These are phyloP conservation scores for Prinia subflava DNA, from an alignment of 2,113 vertebrate genomes.

Conservation along the genomic window DNA sequence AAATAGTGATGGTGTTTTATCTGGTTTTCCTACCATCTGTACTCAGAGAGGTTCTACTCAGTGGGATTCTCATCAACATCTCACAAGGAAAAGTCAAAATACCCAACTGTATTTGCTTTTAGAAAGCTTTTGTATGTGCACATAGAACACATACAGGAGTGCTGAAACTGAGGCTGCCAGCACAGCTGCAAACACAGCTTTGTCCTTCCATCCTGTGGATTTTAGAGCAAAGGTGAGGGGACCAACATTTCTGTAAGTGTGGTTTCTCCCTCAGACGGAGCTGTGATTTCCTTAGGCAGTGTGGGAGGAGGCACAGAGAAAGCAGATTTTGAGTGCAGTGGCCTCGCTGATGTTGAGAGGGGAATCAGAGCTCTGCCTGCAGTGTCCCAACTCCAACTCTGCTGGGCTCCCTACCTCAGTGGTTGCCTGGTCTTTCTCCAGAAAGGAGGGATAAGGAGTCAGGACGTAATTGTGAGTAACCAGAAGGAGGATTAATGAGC, in stretches of 20 bases:
- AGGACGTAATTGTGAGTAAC: rapidly evolving
- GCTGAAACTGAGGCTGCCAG: not conserved
- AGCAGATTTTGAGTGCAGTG: not conserved
- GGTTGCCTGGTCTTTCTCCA: not conserved
- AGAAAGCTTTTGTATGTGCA: not conserved
- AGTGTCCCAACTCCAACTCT: not conserved
- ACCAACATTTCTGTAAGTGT: rapidly evolving
- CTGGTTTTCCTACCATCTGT: not conserved
- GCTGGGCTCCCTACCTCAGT: not conserved
- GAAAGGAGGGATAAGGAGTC: not conserved
- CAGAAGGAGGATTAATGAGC: not conserved
- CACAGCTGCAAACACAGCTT: not conserved
- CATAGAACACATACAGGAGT: not conserved
- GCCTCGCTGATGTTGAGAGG: not conserved
- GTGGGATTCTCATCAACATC: not conserved
- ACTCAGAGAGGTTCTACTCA: not conserved
- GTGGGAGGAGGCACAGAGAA: not conserved
- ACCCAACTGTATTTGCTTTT: not conserved
- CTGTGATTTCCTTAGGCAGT: not conserved
- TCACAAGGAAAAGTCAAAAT: not conserved
- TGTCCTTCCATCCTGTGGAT: not conserved
- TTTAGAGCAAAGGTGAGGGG: not conserved
- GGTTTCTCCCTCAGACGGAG: not conserved
- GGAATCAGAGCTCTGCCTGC: not conserved
- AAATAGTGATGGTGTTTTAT: not conserved